A percentile compares a stretch with the other conserved stretches of the same genome.
Conservation (phyloP, 2,113 vertebrate genomes). For the Charadrius vociferus region DNA sequence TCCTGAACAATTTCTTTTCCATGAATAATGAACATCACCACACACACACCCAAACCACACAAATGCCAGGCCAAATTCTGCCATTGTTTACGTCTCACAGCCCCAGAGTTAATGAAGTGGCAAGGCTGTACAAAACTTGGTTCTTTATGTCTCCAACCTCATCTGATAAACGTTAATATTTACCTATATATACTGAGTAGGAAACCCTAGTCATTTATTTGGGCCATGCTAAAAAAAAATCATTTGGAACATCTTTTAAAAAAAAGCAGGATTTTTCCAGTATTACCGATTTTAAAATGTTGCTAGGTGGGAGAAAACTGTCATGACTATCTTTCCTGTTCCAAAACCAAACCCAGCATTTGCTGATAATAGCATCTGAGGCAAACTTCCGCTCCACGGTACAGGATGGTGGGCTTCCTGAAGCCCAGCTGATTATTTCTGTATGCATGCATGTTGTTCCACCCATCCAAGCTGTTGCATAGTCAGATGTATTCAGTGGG, state of each 20-base stretch:
- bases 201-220: background rate
- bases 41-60: background rate
- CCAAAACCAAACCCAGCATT: background rate
- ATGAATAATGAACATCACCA: background rate
- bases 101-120: background rate
- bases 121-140: background rate
- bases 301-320: background rate
- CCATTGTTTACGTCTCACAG: background rate
- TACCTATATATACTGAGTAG: background rate
- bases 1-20: background rate
- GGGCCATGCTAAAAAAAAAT: too few species aligned
- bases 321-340: background rate
- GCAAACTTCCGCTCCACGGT: background rate
- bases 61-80: background rate
- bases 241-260: too few species aligned
- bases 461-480: conserved; percentile 3
- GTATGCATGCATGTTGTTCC: background rate
- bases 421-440: background rate
- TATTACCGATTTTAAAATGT: background rate
- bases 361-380: background rate
- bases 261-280: background rate
- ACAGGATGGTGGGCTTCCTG: background rate
- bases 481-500: background rate
- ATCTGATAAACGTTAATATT: background rate
- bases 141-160: background rate